These are phyloP conservation scores for Hesperophylax magnus DNA, from an alignment of 1,140 invertebrate genomes.

Conservation along the genomic window DNA sequence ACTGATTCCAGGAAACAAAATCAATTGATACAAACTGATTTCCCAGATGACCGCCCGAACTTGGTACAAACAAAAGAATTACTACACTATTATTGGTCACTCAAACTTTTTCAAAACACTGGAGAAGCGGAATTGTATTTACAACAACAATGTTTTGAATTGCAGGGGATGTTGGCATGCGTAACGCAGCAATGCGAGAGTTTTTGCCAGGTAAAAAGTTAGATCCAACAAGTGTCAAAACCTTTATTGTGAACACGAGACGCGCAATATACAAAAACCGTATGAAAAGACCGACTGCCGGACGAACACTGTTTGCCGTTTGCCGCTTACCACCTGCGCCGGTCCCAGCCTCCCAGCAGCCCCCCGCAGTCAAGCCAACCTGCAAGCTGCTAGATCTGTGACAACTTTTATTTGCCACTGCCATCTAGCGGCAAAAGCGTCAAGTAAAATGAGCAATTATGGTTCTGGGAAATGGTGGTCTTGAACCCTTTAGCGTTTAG, in stretches of 20 bases:
- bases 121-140: background rate
- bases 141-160: background rate
- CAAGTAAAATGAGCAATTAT: no score
- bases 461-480: no score
- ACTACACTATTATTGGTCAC: slow-evolving; percentile 35
- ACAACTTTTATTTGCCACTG: background rate
- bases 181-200: background rate
- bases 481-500: no score
- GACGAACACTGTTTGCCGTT: slow-evolving; percentile 30
- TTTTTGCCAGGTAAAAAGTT: slow-evolving; percentile 9
- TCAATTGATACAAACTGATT: slow-evolving; percentile 42
- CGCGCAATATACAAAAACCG: slow-evolving; percentile 2
- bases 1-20: slow-evolving; percentile 25
- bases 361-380: slow-evolving; percentile 39
- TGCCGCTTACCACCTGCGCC: slow-evolving; percentile 40
- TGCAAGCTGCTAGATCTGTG: slow-evolving; percentile 18
- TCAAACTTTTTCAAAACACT: slow-evolving; percentile 31
- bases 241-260: slow-evolving; percentile 34
- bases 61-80: slow-evolving; percentile 45
- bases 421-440: slow-evolving; percentile 1
- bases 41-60: slow-evolving; percentile 39
- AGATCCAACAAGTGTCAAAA: slow-evolving; percentile 49
- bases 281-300: slow-evolving; percentile 16
- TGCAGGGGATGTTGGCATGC: background rate
- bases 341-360: slow-evolving; percentile 4